Percentiles rank a stretch among this genome's conserved stretches.
phyloP scores from a whole-genome alignment of 2,888 invertebrate genomes.

The Rhamphomyia laevipes region DNA sequence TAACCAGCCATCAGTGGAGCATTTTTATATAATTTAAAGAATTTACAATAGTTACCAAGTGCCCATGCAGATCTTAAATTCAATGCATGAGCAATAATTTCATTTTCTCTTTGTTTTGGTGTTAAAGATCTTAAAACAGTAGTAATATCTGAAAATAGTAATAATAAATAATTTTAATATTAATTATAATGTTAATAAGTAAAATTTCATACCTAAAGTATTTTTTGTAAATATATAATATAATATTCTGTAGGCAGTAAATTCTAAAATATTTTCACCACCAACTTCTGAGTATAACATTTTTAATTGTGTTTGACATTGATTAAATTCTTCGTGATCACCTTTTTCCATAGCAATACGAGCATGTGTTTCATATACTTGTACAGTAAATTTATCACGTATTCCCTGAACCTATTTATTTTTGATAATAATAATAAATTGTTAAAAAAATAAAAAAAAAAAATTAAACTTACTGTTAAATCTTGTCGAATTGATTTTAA shows the following conservation, averaged over 20 bases:
- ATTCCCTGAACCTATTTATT: conserved; percentile 91
- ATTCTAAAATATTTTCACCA: conserved; percentile 72
- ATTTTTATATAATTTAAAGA: conserved; percentile 79
- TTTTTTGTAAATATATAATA: conserved; percentile 98
- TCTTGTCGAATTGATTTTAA: conserved; percentile 97
- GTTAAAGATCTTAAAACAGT: conserved; percentile 76
- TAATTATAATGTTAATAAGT: background rate
- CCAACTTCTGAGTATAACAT: conserved; percentile 80
- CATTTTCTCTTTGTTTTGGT: conserved; percentile 63
- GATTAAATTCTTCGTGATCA: conserved; percentile 98
- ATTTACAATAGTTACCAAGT: conserved; percentile 79
- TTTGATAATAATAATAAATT: too few species aligned
- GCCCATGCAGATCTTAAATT: conserved; percentile 88
- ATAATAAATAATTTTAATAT: background rate
- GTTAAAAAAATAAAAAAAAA: too few species aligned
- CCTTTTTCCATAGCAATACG: conserved; percentile 95
- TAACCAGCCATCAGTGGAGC: conserved; percentile 94
- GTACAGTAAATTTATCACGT: conserved; percentile 87
- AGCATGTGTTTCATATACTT: conserved; percentile 98
- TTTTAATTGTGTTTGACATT: conserved; percentile 97
- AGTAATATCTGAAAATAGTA: conserved; percentile 63
- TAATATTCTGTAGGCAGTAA: conserved; percentile 90
- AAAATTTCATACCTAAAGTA: conserved; percentile 62
- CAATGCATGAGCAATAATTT: conserved; percentile 75
- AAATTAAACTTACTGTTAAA: conserved; percentile 66